Percentiles rank a stretch among this genome's conserved stretches.
Conservation (phyloP, 2,888 invertebrate genomes). For the Tachina lurida region DNA sequence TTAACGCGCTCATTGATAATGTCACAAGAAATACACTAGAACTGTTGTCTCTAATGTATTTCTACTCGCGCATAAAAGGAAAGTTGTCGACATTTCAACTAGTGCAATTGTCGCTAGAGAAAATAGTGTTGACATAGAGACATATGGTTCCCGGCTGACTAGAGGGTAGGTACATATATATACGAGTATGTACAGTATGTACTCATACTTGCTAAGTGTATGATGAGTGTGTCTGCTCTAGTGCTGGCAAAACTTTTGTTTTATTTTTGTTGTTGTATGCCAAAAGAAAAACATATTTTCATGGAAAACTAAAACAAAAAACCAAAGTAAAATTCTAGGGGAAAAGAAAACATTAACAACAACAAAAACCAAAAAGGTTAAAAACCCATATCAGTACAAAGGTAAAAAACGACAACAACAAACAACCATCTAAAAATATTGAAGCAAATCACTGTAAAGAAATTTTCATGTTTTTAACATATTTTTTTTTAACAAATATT, state of each 20-base stretch:
- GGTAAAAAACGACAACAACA: constrained; percentile 22
- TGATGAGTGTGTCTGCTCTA: constrained; percentile 39
- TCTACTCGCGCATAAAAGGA: no score
- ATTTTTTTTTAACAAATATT: constrained; percentile 24
- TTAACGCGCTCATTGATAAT: no score
- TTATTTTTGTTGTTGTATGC: constrained; percentile 32
- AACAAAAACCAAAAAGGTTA: constrained; percentile 60
- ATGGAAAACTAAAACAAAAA: constrained; percentile 32
- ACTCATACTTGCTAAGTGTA: no score
- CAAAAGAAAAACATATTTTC: constrained; percentile 27
- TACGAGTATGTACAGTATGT: no score
- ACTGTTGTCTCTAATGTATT: no score
- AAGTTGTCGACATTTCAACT: no score
- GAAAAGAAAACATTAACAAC: constrained; percentile 1
- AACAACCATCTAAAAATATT: constrained; percentile 11
- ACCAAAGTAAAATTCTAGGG: constrained; percentile 50
- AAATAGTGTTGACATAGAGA: no score
- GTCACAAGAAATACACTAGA: no score
- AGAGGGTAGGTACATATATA: no score
- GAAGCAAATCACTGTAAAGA: constrained; percentile 26
- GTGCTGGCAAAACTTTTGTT: constrained; percentile 49
- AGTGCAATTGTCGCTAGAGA: no score
- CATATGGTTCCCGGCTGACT: no score
- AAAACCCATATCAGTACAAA: constrained; percentile 55
- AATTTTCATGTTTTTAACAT: not conserved